Conservation (phyloP, 1,140 invertebrate species). For the Rhagoletis pomonella region DNA sequence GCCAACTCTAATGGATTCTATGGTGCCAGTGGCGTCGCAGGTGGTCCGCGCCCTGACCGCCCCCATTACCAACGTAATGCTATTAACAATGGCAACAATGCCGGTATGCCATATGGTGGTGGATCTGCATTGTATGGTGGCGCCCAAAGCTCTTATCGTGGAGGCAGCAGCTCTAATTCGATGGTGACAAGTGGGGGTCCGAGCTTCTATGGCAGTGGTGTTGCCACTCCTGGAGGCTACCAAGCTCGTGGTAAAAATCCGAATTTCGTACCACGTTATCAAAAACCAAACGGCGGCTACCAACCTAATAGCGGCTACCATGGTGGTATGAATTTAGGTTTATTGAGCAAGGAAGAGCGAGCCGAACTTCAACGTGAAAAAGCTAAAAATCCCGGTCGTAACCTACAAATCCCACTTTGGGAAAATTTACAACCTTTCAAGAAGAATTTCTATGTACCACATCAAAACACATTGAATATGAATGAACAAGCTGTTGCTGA, state of each 20-base stretch:
- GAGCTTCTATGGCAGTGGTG: constrained; percentile 61
- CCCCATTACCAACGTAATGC: constrained; percentile 62
- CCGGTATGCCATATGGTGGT: constrained; percentile 60
- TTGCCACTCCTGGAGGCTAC: constrained; percentile 56
- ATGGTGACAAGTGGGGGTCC: constrained; percentile 66
- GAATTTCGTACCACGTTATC: constrained; percentile 67
- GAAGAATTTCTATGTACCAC: constrained; percentile 94
- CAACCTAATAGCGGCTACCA: constrained; percentile 58
- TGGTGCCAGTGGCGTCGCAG: constrained; percentile 56
- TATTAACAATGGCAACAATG: constrained; percentile 59
- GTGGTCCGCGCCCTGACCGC: constrained; percentile 62
- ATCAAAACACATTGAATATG: constrained; percentile 83
- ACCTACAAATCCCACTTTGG: constrained; percentile 89
- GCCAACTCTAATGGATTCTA: constrained; percentile 38
- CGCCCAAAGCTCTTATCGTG: constrained; percentile 54
- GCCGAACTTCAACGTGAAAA: constrained; percentile 79
- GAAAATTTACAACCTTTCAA: constrained; percentile 89
- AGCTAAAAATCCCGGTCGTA: constrained; percentile 84
- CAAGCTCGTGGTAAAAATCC: constrained; percentile 69
- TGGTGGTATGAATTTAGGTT: constrained; percentile 64
- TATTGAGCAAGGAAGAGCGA: constrained; percentile 72
- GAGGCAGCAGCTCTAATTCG: constrained; percentile 58
- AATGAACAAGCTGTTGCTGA: constrained; percentile 83
- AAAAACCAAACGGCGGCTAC: constrained; percentile 67
- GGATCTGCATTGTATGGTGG: constrained; percentile 61